Base-by-base conservation (phyloP, 2,113 vertebrate species). In the Nesoenas mayeri region DNA sequence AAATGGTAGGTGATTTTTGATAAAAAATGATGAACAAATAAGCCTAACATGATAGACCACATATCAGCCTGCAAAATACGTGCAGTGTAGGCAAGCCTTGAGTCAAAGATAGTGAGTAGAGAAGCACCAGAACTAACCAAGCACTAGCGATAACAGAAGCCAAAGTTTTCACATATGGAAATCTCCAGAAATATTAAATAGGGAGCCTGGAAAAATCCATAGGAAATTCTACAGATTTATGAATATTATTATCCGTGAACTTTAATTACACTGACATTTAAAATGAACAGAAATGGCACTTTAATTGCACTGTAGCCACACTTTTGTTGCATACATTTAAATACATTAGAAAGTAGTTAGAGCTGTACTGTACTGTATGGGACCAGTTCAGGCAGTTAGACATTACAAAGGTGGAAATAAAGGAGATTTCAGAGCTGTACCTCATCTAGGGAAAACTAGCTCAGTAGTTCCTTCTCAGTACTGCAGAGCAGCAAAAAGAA, bases 181-280 rank as follows among this genome's bases (percentile, higher is more conserved):
- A 95, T 96, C 77, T 94, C 71, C 85, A 90, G 85, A 96, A 96
- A 80, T 88, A 89, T 65, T 96, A 96, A 97, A 75, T 83, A 91
- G 66, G 36, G 61, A 95, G 66, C 61, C 40, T 85, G 94, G 95
- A 95, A 95, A 93, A 89, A 95, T 92, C 79, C 91, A 92, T 58
- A 77, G 86, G 73, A 95, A 95, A 97, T 97, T 90, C 95, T 94
- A 89, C 85, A 97, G 91, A 96, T 97, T 97, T 97, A 95, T 97
- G 97, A 93, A 96, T 97, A 96, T 97, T 96, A 93, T 97, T 97
- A 94, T 94, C 93, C 69, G 3, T 96, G 94, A 93, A 97, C 97
- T 97, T 98, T 98, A 98, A 98, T 98, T 98, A 97, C 91, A 69
- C 57, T 98, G 97, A 94, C 97, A 98, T 98, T 98, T 98, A 95